Evolutionary conservation across 2,888 invertebrate species (phyloP), one percentile per base, ranked within the genome.

Genomic region (Strigamia transsilvanica): DNA sequence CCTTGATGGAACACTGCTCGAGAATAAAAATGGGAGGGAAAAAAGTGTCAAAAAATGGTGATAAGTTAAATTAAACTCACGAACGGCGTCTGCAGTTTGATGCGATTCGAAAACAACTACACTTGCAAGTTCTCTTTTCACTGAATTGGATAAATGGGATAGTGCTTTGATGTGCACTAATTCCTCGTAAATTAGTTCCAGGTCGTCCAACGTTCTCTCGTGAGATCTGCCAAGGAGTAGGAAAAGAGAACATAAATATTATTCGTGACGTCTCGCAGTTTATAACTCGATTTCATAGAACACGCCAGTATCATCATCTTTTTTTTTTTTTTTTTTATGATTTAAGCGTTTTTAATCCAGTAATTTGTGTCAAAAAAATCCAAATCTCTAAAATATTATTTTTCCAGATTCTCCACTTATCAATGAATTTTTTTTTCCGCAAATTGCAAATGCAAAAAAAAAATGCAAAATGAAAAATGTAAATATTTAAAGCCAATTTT

Each of bases 151-250:
- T 82, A 95, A 89, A 88, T 95, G 94, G 7, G 94, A 92, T 83
- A 95, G 89, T 18, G 94, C 94, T 86, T 94, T 92, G 85, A 95
- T 93, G 87, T 94, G 94, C 84, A 94, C 90, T 81, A 95, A 89
- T 87, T 95, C 94, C 86, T 94, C 94, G 87, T 93, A 94, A 84
- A 95, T 94, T 84, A 93, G 91, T 88, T 94, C 94, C 86, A 94
- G 88, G 88, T 95, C 95, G 86, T 94, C 94, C 18, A 91, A 89
- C 15, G 92, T 93, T 84, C 95, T 89, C 87, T 94, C 94, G 86
- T 93, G 91, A 77, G 92, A 91, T 85, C 94, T 94, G 88, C 21
- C 15, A 46, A n/a, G 10, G n/a, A n/a, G 15, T 6, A 79, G 21
- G 32, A 83, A 34, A 23, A 84, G 7, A 27, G n/a, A 83, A 78